Conservation (phyloP, 2,888 invertebrate species). For the Drosophila neutralis region DNA sequence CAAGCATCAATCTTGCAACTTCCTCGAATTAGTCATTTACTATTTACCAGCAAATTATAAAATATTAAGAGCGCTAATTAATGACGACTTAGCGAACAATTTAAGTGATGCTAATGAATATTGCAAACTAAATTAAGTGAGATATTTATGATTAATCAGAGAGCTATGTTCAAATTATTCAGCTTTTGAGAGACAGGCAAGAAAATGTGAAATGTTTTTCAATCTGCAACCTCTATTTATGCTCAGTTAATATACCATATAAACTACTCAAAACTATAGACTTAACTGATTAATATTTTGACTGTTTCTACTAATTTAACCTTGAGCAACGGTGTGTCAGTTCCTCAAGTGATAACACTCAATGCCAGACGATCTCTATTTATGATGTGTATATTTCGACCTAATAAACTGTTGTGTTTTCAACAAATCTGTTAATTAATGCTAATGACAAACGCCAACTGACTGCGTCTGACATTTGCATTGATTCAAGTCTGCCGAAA, state of each 20-base stretch:
- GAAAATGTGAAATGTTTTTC: slow-evolving; percentile 22
- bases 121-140: background rate
- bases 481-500: slow-evolving; percentile 25
- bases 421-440: slow-evolving; percentile 27
- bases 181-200: background rate
- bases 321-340: slow-evolving; percentile 31
- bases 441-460: slow-evolving; percentile 31
- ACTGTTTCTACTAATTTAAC: slow-evolving; percentile 12
- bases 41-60: background rate
- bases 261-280: background rate
- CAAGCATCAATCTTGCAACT: background rate
- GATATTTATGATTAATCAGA: background rate
- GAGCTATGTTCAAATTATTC: background rate
- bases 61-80: background rate
- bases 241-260: slow-evolving; percentile 2
- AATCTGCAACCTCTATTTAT: slow-evolving; percentile 13
- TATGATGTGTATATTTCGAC: background rate
- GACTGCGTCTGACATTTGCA: slow-evolving; percentile 22
- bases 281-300: slow-evolving; percentile 8
- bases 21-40: background rate
- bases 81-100: background rate
- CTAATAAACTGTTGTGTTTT: slow-evolving; percentile 22
- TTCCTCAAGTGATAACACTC: slow-evolving; percentile 30
- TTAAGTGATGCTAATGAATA: slow-evolving; percentile 2
- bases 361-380: slow-evolving; percentile 21